Conservation (phyloP, 2,888 invertebrate genomes). For the Drosophila trichaetosa region DNA sequence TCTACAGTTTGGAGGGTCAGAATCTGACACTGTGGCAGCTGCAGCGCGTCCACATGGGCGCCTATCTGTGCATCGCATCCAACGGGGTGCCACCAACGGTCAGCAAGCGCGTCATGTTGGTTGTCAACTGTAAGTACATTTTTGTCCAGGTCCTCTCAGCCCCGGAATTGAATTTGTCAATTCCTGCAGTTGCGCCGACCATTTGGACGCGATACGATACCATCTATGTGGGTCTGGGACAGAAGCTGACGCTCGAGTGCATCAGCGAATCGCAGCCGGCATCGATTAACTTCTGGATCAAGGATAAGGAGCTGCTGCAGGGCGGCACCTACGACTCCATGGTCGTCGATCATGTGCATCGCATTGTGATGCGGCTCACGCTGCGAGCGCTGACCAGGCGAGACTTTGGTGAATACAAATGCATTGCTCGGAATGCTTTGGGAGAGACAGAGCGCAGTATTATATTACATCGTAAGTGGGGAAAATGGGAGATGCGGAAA, state of each 20-base stretch:
- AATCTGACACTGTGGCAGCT: slow-evolving; percentile 82
- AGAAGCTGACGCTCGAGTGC: slow-evolving; percentile 83
- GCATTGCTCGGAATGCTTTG: slow-evolving; percentile 92
- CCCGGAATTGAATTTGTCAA: neutral
- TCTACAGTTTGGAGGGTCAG: slow-evolving; percentile 82
- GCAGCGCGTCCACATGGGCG: slow-evolving; percentile 82
- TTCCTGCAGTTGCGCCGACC: slow-evolving; percentile 81
- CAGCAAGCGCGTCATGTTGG: slow-evolving; percentile 83
- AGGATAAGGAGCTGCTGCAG: slow-evolving; percentile 83
- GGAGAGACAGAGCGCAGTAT: slow-evolving; percentile 87
- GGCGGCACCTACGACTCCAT: slow-evolving; percentile 85
- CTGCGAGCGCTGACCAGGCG: slow-evolving; percentile 88
- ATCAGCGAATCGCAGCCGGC: slow-evolving; percentile 84
- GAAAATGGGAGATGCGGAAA: neutral
- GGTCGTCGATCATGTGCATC: slow-evolving; percentile 90
- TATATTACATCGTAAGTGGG: slow-evolving; percentile 76
- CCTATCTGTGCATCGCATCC: slow-evolving; percentile 84
- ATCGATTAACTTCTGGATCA: slow-evolving; percentile 84
- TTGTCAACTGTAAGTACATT: slow-evolving; percentile 83
- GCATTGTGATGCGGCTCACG: slow-evolving; percentile 90
- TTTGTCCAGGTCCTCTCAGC: neutral
- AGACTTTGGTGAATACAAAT: slow-evolving; percentile 92
- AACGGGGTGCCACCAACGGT: slow-evolving; percentile 85
- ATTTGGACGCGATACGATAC: slow-evolving; percentile 83
- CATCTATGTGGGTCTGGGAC: slow-evolving; percentile 83